Conservation (phyloP, 1,140 invertebrate species). For the Drosophila ambigua region DNA sequence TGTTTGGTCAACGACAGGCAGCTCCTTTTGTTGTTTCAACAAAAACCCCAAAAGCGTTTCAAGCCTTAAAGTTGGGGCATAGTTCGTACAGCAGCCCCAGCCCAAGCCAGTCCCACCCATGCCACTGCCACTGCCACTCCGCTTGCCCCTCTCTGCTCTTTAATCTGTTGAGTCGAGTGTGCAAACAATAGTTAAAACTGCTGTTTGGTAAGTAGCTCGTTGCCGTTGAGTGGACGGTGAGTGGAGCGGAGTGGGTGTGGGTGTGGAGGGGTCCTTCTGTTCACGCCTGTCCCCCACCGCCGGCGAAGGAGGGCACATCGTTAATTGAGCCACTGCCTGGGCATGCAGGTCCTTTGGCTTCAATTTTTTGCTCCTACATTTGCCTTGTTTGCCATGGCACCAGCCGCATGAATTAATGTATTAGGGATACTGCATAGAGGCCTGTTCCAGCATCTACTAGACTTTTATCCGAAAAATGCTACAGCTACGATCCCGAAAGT, state of each 20-base stretch:
- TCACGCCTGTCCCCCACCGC: conserved; percentile 28
- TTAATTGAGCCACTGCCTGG: conserved; percentile 76
- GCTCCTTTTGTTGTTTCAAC: conserved; percentile 69
- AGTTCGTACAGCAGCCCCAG: conserved; percentile 27
- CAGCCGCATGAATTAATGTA: conserved; percentile 22
- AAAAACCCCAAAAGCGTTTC: conserved; percentile 56
- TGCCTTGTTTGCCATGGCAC: conserved; percentile 15
- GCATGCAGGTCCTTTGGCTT: conserved; percentile 23
- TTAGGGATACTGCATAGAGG: conserved; percentile 1
- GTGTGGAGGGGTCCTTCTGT: conserved; percentile 26
- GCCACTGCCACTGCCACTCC: neutral
- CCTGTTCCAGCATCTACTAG: neutral
- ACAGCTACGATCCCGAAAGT: no score
- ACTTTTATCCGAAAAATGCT: conserved; percentile 25
- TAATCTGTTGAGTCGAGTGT: conserved; percentile 56
- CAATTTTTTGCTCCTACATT: conserved; percentile 11
- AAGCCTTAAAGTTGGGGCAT: conserved; percentile 66
- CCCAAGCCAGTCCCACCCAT: neutral
- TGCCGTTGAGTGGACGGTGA: neutral
- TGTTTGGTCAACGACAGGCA: conserved; percentile 70
- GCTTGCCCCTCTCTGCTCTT: neutral
- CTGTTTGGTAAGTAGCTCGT: conserved; percentile 72
- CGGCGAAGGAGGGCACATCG: conserved; percentile 26
- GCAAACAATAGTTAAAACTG: conserved; percentile 82
- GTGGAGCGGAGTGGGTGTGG: neutral